Evolutionary conservation across 2,888 invertebrate genomes (phyloP).

Genomic region (Leptopterna dolabrata): DNA sequence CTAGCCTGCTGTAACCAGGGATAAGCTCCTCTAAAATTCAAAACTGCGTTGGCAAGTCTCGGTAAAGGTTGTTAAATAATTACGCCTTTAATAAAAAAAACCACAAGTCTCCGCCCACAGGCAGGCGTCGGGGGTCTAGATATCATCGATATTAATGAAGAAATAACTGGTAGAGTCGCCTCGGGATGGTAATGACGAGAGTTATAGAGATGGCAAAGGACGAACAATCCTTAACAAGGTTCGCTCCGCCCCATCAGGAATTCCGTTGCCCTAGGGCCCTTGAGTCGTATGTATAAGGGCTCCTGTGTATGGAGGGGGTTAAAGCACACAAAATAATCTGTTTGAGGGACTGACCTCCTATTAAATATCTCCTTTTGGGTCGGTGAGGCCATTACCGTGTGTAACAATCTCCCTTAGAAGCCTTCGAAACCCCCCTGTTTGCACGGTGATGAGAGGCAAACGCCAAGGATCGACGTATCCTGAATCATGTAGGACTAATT

Average conservation of each 20-base stretch:
- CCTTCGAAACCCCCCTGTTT: conserved; percentile 25
- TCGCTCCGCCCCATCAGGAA: background rate
- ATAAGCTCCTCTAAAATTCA: background rate
- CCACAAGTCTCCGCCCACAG: background rate
- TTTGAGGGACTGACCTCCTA: conserved; percentile 52
- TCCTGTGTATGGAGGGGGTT: background rate
- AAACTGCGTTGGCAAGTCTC: background rate
- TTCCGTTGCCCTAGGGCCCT: background rate
- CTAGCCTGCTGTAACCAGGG: background rate
- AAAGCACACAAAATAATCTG: conserved; percentile 51
- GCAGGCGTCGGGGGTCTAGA: background rate
- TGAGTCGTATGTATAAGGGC: background rate
- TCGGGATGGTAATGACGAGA: background rate
- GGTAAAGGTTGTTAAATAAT: conserved; percentile 24
- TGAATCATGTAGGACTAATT: conserved; percentile 57
- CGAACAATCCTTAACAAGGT: conserved; percentile 37
- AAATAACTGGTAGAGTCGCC: background rate
- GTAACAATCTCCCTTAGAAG: conserved; percentile 40
- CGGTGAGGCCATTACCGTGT: conserved; percentile 9
- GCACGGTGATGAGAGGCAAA: conserved; percentile 22
- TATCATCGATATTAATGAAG: conserved; percentile 25
- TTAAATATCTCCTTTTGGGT: conserved; percentile 50
- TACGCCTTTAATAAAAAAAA: background rate
- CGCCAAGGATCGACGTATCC: conserved; percentile 45
- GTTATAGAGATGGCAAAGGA: conserved; percentile 12